Percentiles rank a stretch among this genome's conserved stretches.
Evolutionary conservation across 1,140 invertebrate species (phyloP).

Genomic region (Gryon sp.): DNA sequence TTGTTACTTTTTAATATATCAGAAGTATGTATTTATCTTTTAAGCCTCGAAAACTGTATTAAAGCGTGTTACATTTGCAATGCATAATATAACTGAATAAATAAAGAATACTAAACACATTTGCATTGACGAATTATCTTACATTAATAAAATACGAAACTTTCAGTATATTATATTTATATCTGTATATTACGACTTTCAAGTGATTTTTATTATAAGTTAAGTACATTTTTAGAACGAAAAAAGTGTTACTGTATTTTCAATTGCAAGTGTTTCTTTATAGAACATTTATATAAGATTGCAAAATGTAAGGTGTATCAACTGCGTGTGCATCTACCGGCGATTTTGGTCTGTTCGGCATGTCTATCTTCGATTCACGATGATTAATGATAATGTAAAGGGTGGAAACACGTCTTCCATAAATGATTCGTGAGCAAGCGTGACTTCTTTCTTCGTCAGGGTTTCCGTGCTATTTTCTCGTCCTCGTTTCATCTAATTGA

Average conservation of each 20-base stretch:
- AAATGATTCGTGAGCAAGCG: conserved; percentile 65
- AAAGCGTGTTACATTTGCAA: conserved; percentile 41
- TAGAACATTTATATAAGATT: no score
- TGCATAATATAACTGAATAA: conserved; percentile 27
- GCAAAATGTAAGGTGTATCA: no score
- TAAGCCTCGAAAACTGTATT: conserved; percentile 25
- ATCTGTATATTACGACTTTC: no score
- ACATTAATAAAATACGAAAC: no score
- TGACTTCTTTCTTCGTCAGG: conserved; percentile 36
- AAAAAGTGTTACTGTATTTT: no score
- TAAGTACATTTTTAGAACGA: neutral
- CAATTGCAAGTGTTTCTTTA: no score
- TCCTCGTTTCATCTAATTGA: conserved; percentile 74
- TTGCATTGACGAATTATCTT: no score
- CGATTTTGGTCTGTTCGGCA: no score
- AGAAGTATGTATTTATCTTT: conserved; percentile 21
- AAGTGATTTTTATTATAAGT: neutral
- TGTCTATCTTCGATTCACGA: conserved; percentile 67
- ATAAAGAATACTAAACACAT: conserved; percentile 16
- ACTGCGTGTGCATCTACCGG: no score
- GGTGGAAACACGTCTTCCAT: conserved; percentile 68
- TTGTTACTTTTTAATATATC: conserved; percentile 21
- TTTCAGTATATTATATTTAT: no score
- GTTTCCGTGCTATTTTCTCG: conserved; percentile 39
- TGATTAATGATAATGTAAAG: conserved; percentile 76